phyloP scores from a whole-genome alignment of 2,113 vertebrate genomes.

The Anoplopoma fimbria region DNA sequence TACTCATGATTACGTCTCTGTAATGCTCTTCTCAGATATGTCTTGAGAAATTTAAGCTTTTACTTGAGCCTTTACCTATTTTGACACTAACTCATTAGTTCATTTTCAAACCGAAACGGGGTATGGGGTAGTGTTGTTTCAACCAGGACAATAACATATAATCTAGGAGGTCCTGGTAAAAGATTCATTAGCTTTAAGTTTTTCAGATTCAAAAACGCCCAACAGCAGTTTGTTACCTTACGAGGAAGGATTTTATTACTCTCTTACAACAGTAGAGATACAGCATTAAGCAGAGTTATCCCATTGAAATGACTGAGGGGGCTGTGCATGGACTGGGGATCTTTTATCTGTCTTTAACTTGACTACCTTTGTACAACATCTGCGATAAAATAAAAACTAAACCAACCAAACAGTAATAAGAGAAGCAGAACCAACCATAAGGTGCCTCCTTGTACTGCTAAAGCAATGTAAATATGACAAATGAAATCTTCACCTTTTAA shows the following conservation, averaged over 20 bases:
- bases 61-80: not conserved
- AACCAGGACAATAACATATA: not conserved
- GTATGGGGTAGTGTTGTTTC: not conserved
- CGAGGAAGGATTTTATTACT: not conserved
- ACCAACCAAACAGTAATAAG: not conserved
- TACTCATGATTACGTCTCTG: not conserved
- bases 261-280: not conserved
- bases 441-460: not conserved
- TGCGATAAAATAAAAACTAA: not conserved
- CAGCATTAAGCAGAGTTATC: not conserved
- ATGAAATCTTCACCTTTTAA: not conserved
- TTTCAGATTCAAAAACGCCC: not conserved
- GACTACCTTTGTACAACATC: not conserved
- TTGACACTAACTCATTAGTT: not conserved
- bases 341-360: slow-evolving; percentile 1
- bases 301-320: not conserved
- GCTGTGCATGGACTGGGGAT: not conserved
- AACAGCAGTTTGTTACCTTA: not conserved
- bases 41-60: not conserved
- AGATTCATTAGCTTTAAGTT: not conserved
- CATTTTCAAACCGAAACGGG: not conserved
- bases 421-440: slow-evolving; percentile 32
- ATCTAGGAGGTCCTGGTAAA: not conserved
- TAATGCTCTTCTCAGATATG: too few relatives aligned
- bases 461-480: slow-evolving; percentile 4